These are phyloP conservation scores for Muntiacus reevesi DNA, from an alignment of 2,113 vertebrate species.

Conservation along the genomic window DNA sequence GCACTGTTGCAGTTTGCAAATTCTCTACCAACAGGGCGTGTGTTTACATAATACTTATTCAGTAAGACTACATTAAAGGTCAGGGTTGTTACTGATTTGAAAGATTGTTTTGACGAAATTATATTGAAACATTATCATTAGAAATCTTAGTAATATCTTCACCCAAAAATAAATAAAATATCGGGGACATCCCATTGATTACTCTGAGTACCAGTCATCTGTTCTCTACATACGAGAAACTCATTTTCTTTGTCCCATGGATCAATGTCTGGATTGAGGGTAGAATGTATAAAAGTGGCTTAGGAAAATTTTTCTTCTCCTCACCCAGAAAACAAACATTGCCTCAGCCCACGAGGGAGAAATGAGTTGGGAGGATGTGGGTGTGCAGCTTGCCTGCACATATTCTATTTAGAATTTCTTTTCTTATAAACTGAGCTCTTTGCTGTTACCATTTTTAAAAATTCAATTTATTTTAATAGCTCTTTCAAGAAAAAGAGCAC, in stretches of 20 bases:
- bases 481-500: slow-evolving; percentile 71
- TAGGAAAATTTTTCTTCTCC: not conserved
- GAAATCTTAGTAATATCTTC: not conserved
- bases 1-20: not conserved
- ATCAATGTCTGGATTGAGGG: not conserved
- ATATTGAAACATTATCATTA: not conserved
- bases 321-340: not conserved
- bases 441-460: slow-evolving; percentile 39
- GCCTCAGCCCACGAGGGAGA: not conserved
- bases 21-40: not conserved
- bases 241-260: not conserved
- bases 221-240: not conserved
- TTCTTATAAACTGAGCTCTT: slow-evolving; percentile 26
- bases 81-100: not conserved
- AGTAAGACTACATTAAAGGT: not conserved
- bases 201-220: not conserved
- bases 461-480: slow-evolving; percentile 54
- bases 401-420: slow-evolving; percentile 42
- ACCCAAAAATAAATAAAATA: not conserved
- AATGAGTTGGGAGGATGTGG: not conserved
- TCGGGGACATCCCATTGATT: not conserved
- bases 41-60: not conserved
- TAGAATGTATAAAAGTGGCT: not conserved
- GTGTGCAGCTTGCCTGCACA: not conserved
- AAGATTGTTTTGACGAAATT: not conserved